Base-by-base conservation (phyloP, 2,113 vertebrate genomes). In the Perca flavescens region DNA sequence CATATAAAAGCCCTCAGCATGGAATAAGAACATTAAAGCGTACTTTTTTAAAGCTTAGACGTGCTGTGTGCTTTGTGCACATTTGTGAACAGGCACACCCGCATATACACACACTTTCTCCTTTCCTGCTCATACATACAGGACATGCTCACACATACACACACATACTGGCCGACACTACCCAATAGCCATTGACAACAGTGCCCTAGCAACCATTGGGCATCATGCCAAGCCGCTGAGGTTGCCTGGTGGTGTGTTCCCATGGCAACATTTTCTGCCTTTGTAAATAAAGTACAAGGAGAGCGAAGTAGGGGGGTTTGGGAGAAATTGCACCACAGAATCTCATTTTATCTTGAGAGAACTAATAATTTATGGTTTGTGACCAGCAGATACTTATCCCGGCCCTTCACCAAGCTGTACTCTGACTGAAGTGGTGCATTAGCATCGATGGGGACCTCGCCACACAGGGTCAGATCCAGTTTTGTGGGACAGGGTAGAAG, bases 171-270 rank as follows among this genome's bases (percentile, higher is more conserved):
- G 90, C 88, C 88, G 74, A 83, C 87, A 82, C 89, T 86, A 91
- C 86, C 93, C 91, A 92, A 93, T 93, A 94, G 88, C 92, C 92
- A 92, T 86, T 93, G 89, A 94, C 91, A 92, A 93, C 92, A 85
- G 91, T 95, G 93, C 94, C 93, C 93, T 95, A 94, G 95, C 94
- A 95, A 95, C 95, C 92, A 87, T 79, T 89, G 95, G 95, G 95
- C 95, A 95, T 91, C 80, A 85, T 94, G 94, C 95, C 94, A 95
- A 94, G 89, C 88, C 90, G 93, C 82, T 77, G 91, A 94, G 90
- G 93, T 95, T 94, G 94, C 93, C 91, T 93, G 86, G 91, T 93
- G 92, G 80, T 90, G 88, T 92, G 95, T 95, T 95, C 88, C 94
- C 93, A 95, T 95, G 93, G 95, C 87, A 94, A 95, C 94, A 8